Percentiles rank a stretch among this genome's conserved stretches.
phyloP scores from a whole-genome alignment of 2,888 invertebrate species.

The Drosophila hawaiiensis region DNA sequence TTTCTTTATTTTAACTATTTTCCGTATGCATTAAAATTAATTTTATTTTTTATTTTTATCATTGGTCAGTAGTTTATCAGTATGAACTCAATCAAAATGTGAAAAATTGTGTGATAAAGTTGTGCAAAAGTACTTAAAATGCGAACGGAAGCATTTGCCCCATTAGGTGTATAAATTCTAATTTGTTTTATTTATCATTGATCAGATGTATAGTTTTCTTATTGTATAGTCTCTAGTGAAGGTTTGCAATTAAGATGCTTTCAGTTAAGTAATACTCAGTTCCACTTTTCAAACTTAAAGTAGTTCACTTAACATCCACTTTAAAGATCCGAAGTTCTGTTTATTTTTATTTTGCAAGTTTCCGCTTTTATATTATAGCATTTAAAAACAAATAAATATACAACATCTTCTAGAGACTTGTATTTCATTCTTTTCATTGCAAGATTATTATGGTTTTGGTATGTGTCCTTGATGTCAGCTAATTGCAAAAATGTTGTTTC shows the following conservation, averaged over 20 bases:
- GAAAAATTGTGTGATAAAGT: too few species aligned
- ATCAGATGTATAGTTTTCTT: not conserved
- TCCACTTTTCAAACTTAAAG: not conserved
- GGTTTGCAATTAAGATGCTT: not conserved
- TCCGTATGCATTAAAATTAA: not conserved
- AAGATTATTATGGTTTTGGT: not conserved
- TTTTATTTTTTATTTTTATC: not conserved
- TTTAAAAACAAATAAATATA: not conserved
- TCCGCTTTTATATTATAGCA: too few species aligned
- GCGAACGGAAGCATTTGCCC: too few species aligned
- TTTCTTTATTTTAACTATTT: not conserved
- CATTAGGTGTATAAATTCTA: not conserved
- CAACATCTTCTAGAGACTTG: not conserved
- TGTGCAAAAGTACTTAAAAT: not conserved
- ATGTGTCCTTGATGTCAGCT: constrained; percentile 40
- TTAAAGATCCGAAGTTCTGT: not conserved
- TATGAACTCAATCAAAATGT: too few species aligned
- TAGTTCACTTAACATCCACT: not conserved
- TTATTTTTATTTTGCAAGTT: too few species aligned
- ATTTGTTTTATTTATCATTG: not conserved
- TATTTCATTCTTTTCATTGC: not conserved
- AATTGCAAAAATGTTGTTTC: not conserved
- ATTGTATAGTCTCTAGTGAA: not conserved
- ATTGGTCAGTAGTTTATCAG: not conserved
- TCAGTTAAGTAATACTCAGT: not conserved